Evolutionary conservation across 1,140 invertebrate species (phyloP).

Genomic region (Mycetomoellerius zeteki): DNA sequence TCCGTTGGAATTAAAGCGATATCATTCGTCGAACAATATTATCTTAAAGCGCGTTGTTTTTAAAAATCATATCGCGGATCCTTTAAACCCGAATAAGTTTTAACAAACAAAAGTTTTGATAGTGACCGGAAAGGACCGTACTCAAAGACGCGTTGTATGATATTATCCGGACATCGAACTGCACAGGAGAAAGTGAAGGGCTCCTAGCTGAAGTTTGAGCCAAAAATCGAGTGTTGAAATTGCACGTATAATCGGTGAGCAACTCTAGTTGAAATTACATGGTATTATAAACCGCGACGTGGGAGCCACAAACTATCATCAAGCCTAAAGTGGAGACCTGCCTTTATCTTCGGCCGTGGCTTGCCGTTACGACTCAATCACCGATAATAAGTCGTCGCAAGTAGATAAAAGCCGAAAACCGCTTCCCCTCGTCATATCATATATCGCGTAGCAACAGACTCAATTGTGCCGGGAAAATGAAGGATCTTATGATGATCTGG

Average conservation of each 20-base stretch:
- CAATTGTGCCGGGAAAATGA: constrained; percentile 82
- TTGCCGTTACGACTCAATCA: background rate
- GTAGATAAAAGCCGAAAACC: no score
- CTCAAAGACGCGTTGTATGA: background rate
- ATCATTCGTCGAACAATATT: background rate
- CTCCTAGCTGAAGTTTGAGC: background rate
- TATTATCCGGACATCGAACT: no score
- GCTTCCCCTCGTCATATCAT: background rate
- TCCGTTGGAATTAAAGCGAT: background rate
- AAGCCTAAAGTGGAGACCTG: background rate
- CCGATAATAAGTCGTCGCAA: background rate
- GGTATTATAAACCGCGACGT: background rate
- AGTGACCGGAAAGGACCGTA: background rate
- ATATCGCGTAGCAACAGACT: background rate
- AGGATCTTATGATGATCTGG: constrained; percentile 88
- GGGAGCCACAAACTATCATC: background rate
- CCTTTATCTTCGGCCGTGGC: background rate
- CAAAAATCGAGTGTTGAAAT: constrained; percentile 42
- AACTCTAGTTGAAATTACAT: background rate
- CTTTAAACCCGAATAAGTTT: background rate
- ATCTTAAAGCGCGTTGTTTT: background rate
- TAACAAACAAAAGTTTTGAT: no score
- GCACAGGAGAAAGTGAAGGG: constrained; percentile 28
- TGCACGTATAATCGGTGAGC: background rate
- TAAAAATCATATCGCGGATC: background rate